Evolutionary conservation across 2,113 vertebrate species (phyloP).

Genomic region (Rhipidura dahli): DNA sequence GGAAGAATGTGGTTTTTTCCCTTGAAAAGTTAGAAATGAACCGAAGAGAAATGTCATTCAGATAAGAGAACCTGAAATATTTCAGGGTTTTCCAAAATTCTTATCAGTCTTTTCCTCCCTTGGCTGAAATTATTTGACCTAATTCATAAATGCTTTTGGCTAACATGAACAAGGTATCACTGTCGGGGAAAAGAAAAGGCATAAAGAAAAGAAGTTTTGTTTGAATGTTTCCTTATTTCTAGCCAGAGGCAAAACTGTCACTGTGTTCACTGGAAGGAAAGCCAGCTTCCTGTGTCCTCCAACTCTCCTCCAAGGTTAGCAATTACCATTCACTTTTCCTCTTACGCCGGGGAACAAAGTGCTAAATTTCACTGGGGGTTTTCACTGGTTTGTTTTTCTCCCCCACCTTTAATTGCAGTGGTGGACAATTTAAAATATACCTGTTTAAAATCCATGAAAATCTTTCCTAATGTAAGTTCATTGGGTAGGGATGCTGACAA

Average conservation of each 20-base stretch:
- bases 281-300: background rate
- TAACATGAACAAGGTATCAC: slow-evolving; percentile 1
- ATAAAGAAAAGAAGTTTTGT: background rate
- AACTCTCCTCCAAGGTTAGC: background rate
- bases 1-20: background rate
- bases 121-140: background rate
- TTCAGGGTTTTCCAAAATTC: slow-evolving; percentile 12
- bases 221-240: slow-evolving; percentile 20
- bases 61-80: slow-evolving; percentile 14
- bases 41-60: background rate
- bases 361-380: background rate
- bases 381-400: background rate
- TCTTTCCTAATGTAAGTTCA: background rate
- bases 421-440: background rate
- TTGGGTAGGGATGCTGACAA: background rate
- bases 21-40: background rate
- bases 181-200: background rate
- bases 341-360: background rate
- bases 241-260: slow-evolving; percentile 9
- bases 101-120: background rate
- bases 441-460: background rate
- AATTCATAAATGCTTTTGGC: slow-evolving; percentile 5
- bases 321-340: background rate
- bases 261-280: background rate
- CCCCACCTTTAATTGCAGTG: background rate